Evolutionary conservation across 2,797 vertebrate species (phyloP), one percentile per base, ranked within the genome.

Genomic region (Toxotes lorentzi): DNA sequence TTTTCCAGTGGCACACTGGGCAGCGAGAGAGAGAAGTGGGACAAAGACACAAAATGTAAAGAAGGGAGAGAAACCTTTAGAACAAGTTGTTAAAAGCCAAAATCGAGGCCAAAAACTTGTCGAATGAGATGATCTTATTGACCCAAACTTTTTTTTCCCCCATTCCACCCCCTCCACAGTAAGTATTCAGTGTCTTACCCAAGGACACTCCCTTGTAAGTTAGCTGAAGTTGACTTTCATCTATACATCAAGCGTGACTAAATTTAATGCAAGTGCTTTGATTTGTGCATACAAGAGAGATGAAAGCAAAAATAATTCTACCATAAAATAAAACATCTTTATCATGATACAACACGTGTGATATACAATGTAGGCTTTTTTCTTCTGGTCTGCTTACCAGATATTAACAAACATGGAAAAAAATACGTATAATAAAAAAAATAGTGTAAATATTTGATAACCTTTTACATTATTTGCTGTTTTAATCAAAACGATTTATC

Each of bases 1-100:
- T 95, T 96, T 80, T 98, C 97, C 76, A 98, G 92, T 7, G 96
- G 96, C 24, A 97, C 96, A 24, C 97, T 98, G 61, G 5, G 19
- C 2, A 35, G 27, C 6, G 3, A 53, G 14, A 23, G 3, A 78
- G 1, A 70, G 32, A 59, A 7, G 4, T 5, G 47, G 4, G 38
- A 47, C 4, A 17, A 50, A 30, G 7, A 56, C 50, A 32, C 19
- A 38, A 54, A 47, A 34, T 17, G 1, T 21, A 63, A 61, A 73
- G 19, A 66, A 2, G 9, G 2, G 12, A 58, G 2, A 34, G 5
- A 62, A 51, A 61, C 10, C 5, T 19, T 35, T 7, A 35, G 12
- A 68, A 56, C 45, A 14, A 14, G 40, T 13, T 13, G 12, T 13
- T 41, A 13, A 13, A 30, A 5, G 21, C 12, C 17, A 14, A 35